A percentile compares a stretch with the other conserved stretches of the same genome.
These are phyloP conservation scores for Notocelia uddmanniana DNA, from an alignment of 2,888 invertebrate species.

Conservation along the genomic window DNA sequence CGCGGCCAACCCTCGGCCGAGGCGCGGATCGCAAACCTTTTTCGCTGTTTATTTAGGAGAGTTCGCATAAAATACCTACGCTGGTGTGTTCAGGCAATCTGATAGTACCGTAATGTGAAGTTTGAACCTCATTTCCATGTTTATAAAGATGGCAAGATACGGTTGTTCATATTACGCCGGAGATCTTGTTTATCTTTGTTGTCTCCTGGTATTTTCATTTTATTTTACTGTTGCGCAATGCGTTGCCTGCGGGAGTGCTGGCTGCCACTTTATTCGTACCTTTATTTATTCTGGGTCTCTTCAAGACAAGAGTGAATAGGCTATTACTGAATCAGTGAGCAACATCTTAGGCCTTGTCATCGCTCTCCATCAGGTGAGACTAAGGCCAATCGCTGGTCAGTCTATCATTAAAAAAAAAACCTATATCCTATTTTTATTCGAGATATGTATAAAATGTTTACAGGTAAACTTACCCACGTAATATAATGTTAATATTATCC, in stretches of 20 bases:
- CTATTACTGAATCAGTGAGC: too few species aligned
- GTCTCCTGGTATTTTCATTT: slow-evolving; percentile 38
- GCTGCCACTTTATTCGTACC: slow-evolving; percentile 29
- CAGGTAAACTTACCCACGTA: slow-evolving; percentile 5
- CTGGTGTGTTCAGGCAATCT: slow-evolving; percentile 47
- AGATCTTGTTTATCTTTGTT: slow-evolving; percentile 39
- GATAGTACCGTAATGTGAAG: slow-evolving; percentile 46
- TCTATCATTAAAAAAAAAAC: too few species aligned
- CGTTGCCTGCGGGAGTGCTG: slow-evolving; percentile 17
- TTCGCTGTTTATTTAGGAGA: slow-evolving; percentile 50
- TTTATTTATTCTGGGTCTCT: too few species aligned
- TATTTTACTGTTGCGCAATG: slow-evolving; percentile 35
- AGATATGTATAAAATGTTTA: slow-evolving; percentile 14
- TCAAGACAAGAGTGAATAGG: too few species aligned
- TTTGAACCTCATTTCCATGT: slow-evolving; percentile 47
- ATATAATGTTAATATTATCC: slow-evolving; percentile 20
- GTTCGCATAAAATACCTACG: slow-evolving; percentile 50
- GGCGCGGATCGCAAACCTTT: slow-evolving; percentile 49
- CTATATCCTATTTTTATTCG: slow-evolving; percentile 30
- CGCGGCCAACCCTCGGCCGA: slow-evolving; percentile 38
- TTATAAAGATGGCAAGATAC: slow-evolving; percentile 43
- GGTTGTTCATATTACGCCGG: slow-evolving; percentile 41
- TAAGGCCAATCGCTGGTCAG: too few species aligned
- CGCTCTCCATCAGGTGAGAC: too few species aligned
- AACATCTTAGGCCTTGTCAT: too few species aligned